Conservation (phyloP, 1,140 invertebrate genomes). For the Bombus impatiens region DNA sequence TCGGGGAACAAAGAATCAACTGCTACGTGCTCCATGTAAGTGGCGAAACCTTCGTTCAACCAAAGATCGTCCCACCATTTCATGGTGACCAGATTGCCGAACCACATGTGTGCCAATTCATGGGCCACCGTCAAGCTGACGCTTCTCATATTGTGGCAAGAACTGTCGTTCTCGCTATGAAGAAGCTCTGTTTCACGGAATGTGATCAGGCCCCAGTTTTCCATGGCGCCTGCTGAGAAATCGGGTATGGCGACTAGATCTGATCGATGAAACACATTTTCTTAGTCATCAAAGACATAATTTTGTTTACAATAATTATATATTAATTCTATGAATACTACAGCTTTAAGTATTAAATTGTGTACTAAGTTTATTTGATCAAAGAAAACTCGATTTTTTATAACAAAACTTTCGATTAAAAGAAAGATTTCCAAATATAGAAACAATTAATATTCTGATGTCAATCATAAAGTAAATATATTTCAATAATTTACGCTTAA, state of each 20-base stretch:
- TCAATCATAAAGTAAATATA: no score
- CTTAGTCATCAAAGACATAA: neutral
- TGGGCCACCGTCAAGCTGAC: conserved; percentile 90
- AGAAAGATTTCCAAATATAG: no score
- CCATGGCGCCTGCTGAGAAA: conserved; percentile 88
- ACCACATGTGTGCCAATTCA: conserved; percentile 91
- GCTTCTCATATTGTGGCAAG: conserved; percentile 84
- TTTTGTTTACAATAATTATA: no score
- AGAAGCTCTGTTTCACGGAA: conserved; percentile 87
- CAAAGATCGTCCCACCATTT: conserved; percentile 93
- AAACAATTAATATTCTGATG: no score
- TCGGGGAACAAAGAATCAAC: conserved; percentile 55
- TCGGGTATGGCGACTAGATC: conserved; percentile 71
- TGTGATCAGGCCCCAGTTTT: conserved; percentile 88
- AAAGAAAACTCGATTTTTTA: no score
- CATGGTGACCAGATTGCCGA: conserved; percentile 90
- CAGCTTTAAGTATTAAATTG: no score
- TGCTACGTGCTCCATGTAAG: conserved; percentile 80
- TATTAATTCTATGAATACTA: no score
- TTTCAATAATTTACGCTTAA: no score
- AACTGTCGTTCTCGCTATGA: conserved; percentile 86
- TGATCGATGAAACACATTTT: neutral
- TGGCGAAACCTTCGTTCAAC: conserved; percentile 95
- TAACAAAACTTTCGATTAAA: no score
- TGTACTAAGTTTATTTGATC: no score